These are phyloP conservation scores for Isaurus tuberculatus DNA, from an alignment of 92 coral and sea anemone species.

Conservation along the genomic window DNA sequence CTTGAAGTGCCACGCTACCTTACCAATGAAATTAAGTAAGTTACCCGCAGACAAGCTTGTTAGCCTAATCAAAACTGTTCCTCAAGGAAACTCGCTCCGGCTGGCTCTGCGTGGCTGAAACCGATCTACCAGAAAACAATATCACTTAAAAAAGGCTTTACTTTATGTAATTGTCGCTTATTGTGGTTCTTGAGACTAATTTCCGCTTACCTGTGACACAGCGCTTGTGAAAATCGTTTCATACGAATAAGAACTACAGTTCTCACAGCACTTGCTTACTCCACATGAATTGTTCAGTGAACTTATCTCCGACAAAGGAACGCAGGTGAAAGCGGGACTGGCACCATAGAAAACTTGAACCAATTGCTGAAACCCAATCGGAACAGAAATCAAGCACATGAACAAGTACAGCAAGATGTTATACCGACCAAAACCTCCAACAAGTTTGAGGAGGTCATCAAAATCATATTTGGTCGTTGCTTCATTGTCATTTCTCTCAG, in stretches of 20 bases:
- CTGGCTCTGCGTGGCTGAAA: too few species aligned
- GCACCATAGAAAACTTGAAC: slow-evolving; percentile 84
- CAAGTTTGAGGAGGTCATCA: slow-evolving; percentile 75
- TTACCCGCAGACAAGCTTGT: too few species aligned
- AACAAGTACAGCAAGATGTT: slow-evolving; percentile 70
- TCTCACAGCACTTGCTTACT: slow-evolving; percentile 61
- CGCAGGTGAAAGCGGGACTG: slow-evolving; percentile 66
- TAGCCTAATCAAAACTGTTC: too few species aligned
- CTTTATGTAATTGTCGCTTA: too few species aligned
- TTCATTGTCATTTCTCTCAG: neutral
- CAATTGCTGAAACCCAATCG: slow-evolving; percentile 75
- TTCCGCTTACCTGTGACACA: slow-evolving; percentile 77
- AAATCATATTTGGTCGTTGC: slow-evolving; percentile 53
- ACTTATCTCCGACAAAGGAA: neutral
- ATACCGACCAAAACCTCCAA: slow-evolving; percentile 83
- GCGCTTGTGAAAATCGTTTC: slow-evolving; percentile 71
- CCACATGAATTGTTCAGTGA: slow-evolving; percentile 51
- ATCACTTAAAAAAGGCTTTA: too few species aligned
- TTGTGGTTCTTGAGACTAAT: neutral
- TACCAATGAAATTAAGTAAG: too few species aligned
- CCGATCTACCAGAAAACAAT: too few species aligned
- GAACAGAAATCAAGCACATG: slow-evolving; percentile 78
- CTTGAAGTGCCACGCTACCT: too few species aligned
- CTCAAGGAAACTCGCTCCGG: too few species aligned
- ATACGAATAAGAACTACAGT: slow-evolving; percentile 70